phyloP scores from a whole-genome alignment of 2,113 vertebrate genomes.

The Mesembrinibis cayennensis region DNA sequence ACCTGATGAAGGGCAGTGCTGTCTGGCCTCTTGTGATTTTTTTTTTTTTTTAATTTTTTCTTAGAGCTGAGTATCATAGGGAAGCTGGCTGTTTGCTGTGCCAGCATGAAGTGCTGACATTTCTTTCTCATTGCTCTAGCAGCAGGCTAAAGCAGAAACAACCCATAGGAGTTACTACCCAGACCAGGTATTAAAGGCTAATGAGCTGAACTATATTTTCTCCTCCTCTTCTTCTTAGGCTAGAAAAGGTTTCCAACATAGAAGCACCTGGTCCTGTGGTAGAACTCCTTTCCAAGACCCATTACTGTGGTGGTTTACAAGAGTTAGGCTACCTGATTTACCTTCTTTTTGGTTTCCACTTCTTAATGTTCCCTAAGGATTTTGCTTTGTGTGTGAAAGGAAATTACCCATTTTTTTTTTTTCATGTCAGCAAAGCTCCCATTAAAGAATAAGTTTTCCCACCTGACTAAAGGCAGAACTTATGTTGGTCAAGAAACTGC shows the following conservation, averaged over 20 bases:
- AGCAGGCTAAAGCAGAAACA: neutral
- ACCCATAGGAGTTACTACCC: neutral
- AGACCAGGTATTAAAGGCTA: neutral
- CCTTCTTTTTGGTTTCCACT: neutral
- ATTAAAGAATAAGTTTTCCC: neutral
- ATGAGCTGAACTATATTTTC: neutral
- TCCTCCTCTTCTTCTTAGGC: neutral
- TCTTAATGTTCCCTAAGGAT: neutral
- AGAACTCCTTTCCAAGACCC: neutral
- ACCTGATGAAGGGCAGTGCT: neutral
- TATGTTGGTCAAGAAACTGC: neutral
- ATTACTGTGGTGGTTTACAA: neutral
- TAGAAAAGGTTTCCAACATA: neutral
- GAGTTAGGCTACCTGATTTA: neutral
- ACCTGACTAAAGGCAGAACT: neutral
- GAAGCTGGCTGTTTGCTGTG: neutral
- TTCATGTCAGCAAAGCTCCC: neutral
- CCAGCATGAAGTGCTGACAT: neutral
- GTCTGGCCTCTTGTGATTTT: neutral
- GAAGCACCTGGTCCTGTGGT: neutral
- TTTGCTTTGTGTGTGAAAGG: neutral
- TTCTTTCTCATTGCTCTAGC: neutral
- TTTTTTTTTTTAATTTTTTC: neutral
- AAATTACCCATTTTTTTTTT: neutral
- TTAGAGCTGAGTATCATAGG: neutral